A percentile compares a stretch with the other conserved stretches of the same genome.
phyloP scores from a whole-genome alignment of 2,888 invertebrate genomes.

The Nemotelus nigrinus region DNA sequence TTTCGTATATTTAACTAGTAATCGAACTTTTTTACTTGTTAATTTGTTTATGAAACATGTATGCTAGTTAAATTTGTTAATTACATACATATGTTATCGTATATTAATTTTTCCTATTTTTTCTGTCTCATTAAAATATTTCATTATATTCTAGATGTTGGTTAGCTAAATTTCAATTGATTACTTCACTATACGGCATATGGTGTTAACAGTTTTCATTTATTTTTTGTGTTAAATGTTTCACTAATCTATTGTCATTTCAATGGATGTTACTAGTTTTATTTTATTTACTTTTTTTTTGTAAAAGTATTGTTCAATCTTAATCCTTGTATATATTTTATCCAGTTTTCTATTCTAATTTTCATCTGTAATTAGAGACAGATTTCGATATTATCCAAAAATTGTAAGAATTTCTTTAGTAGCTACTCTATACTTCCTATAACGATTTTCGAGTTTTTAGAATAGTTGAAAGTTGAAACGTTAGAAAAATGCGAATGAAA shows the following conservation, averaged over 20 bases:
- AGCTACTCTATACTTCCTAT: no score
- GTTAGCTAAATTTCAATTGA: not conserved
- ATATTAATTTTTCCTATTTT: not conserved
- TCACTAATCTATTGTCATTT: slow-evolving; percentile 42
- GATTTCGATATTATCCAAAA: not conserved
- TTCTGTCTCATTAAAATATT: not conserved
- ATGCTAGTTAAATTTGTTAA: slow-evolving; percentile 7
- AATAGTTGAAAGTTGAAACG: not conserved
- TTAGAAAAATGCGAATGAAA: not conserved
- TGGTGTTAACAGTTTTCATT: slow-evolving; percentile 36
- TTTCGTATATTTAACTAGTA: not conserved
- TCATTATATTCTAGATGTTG: not conserved
- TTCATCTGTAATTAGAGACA: slow-evolving; percentile 34
- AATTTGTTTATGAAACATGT: not conserved
- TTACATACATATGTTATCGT: not conserved
- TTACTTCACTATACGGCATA: slow-evolving; percentile 11
- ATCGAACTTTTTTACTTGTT: not conserved
- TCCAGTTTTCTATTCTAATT: slow-evolving; percentile 25
- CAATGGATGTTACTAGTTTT: slow-evolving; percentile 19
- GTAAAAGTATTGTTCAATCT: not conserved
- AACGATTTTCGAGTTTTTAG: no score
- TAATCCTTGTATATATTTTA: no score
- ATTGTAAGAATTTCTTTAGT: no score
- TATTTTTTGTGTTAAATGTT: slow-evolving; percentile 20
- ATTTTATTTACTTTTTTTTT: slow-evolving; percentile 16